Evolutionary conservation across 2,113 vertebrate species (phyloP).

Genomic region (Oplegnathus fasciatus): DNA sequence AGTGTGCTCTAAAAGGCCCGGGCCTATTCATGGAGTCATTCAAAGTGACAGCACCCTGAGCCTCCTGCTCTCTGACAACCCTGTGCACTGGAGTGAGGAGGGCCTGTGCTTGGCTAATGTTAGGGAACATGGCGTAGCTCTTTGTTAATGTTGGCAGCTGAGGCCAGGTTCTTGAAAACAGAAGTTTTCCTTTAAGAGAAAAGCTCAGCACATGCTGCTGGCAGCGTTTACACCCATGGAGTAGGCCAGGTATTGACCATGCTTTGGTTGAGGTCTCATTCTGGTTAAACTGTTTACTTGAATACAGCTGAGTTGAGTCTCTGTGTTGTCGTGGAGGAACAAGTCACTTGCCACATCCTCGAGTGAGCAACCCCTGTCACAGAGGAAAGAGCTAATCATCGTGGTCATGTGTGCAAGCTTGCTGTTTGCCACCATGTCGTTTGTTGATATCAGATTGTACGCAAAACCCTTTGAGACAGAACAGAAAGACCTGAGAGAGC

Average conservation of each 20-base stretch:
- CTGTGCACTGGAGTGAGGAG: constrained; percentile 35
- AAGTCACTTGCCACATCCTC: constrained; percentile 50
- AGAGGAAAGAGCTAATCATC: constrained; percentile 40
- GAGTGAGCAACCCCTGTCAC: constrained; percentile 10
- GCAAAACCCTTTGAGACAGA: constrained; percentile 37
- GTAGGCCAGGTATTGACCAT: constrained; percentile 1
- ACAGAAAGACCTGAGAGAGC: constrained; percentile 35
- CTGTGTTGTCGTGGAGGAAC: constrained; percentile 30
- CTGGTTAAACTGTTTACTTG: constrained; percentile 45
- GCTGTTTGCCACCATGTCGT: constrained; percentile 27
- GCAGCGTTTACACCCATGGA: neutral
- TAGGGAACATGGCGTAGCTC: constrained; percentile 48
- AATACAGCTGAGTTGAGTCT: constrained; percentile 32
- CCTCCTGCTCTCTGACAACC: constrained; percentile 51
- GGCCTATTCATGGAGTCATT: constrained; percentile 78
- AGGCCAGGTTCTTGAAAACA: constrained; percentile 45
- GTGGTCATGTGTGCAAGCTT: constrained; percentile 29
- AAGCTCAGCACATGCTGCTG: constrained; percentile 34
- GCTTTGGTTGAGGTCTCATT: constrained; percentile 33
- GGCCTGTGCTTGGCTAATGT: constrained; percentile 53
- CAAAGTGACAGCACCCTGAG: constrained; percentile 79
- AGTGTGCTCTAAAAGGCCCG: constrained; percentile 64
- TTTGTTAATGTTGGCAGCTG: constrained; percentile 75
- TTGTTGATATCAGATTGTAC: constrained; percentile 46
- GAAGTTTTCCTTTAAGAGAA: constrained; percentile 51